Evolutionary conservation across 1,140 invertebrate genomes (phyloP), one percentile per base, ranked within the genome.

Genomic region (Brachionus koreanus): DNA sequence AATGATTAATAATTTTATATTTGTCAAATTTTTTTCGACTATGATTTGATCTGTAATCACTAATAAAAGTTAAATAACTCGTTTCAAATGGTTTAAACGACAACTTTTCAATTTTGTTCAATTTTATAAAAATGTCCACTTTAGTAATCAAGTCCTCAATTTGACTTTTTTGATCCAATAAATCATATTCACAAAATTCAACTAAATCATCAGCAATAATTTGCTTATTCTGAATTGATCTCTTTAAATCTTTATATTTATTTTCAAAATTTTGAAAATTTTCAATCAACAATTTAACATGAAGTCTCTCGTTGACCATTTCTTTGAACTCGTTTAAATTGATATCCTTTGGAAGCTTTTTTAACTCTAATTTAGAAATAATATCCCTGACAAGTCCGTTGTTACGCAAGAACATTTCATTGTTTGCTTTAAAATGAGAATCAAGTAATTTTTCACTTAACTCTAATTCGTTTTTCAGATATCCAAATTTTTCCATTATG

Each of bases 1-100:
- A 39, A 69, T 69, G 65, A 69, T 69, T 69, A 39, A 69, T 69
- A 37, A 69, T 69, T 69, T 39, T 69, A 23, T 69, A 69, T 39
- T 42, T 69, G 19, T 69, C 33, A 39, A 69, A 69, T 23, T 23
- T 35, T 43, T 69, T 69, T 19, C 37, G 65, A 69, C 37, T 69
- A 37, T 37, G 63, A 37, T 69, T 69, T 39, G 65, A 69, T 69
- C 35, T 69, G 19, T 69, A 69, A 69, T 69, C 65, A 69, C 65
- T 69, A 9, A 69, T 39, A 39, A 69, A 69, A 69, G 37, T 69
- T 16, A 69, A 19, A 39, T 69, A 69, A n/a, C 33, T 37, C 4
- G 65, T 69, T 39, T 69, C 65, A 69, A 69, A 69, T 1, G 65
- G 29, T n/a, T 69, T 69, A 39, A 69, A 69, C 42, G 16, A 10